Evolutionary conservation across 2,888 invertebrate genomes (phyloP).

Genomic region (Uropetala carovei): DNA sequence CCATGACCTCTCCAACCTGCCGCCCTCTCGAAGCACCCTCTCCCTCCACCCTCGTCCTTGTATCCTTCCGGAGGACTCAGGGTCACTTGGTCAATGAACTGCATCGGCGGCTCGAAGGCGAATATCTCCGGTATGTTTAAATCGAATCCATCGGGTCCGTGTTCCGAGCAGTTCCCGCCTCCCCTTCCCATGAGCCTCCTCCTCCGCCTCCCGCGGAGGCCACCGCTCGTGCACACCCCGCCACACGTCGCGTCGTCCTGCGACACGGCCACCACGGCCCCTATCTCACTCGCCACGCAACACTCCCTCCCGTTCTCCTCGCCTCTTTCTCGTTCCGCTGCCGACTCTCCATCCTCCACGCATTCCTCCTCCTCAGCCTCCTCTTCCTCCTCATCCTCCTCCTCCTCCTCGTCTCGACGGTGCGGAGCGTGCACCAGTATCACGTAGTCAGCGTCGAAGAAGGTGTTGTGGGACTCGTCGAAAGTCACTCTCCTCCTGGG

Average conservation of each 20-base stretch:
- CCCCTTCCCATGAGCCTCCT: not conserved
- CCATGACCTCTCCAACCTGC: slow-evolving; percentile 3
- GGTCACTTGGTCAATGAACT: slow-evolving; percentile 88
- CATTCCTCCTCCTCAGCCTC: slow-evolving; percentile 72
- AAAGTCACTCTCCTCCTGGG: slow-evolving; percentile 90
- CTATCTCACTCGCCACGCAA: not conserved
- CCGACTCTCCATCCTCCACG: slow-evolving; percentile 69
- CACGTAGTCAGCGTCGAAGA: slow-evolving; percentile 94
- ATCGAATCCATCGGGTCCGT: slow-evolving; percentile 69
- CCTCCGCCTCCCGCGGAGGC: slow-evolving; percentile 31
- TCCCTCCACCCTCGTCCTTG: slow-evolving; percentile 85
- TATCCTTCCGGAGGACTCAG: slow-evolving; percentile 94
- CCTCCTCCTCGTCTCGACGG: slow-evolving; percentile 82
- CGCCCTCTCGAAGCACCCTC: slow-evolving; percentile 5
- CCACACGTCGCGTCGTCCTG: not conserved
- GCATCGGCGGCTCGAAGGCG: slow-evolving; percentile 82
- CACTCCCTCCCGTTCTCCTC: slow-evolving; percentile 66
- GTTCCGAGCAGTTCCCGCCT: slow-evolving; percentile 66
- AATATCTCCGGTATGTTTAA: slow-evolving; percentile 70
- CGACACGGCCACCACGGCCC: slow-evolving; percentile 33
- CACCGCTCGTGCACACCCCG: not conserved
- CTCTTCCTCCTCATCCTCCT: slow-evolving; percentile 73
- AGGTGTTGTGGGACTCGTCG: slow-evolving; percentile 92
- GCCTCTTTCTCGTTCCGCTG: slow-evolving; percentile 38
- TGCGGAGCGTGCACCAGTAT: slow-evolving; percentile 93